Base-by-base conservation (phyloP, 2,113 vertebrate genomes). In the Lanius ludovicianus region DNA sequence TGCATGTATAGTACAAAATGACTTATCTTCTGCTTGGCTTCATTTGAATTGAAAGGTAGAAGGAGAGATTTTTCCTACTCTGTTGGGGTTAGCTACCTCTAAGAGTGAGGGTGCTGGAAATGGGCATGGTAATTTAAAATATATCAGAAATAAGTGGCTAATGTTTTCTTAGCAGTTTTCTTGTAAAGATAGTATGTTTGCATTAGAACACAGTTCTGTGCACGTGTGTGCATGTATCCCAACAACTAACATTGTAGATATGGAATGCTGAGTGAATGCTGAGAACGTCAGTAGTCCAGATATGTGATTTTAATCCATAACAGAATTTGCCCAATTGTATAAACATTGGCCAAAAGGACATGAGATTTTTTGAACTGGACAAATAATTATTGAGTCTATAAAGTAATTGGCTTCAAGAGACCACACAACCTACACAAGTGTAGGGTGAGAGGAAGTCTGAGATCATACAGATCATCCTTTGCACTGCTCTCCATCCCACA, bases 191-290 rank as follows among this genome's bases (percentile, higher is more conserved):
- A 39, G 13, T 35, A 19, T 28, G 10, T 14, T 74, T 16, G 41
- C 31, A 10, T 63, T 39, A 84, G 47, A 59, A 55, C 24, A 59
- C 8, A 39, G 12, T 14, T 80, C 31, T 52, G 28, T 68, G 47
- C 5, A 2, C 15, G 1, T 28, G 12, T 33, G 5, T 62, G 15
- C 10, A 8, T 15, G 7, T 50, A 49, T 59, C 52, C 5, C 2
- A 49, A 75, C 24, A 42, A 21, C 18, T 39, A 41, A 17, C 10
- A 28, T 6, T 49, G 37, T 21, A 86, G 5, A 13, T 77, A 5
- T 9, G 15, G 24, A 85, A 73, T 28, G 57, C 6, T 49, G 49
- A 93, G n/a, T 42, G 87, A 77, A 88, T 49, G 39, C 28, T 62
- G 37, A 76, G 25, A 79, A 83, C 11, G 10, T 15, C 41, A 75